Conservation (phyloP, 2,888 invertebrate genomes). For the Oxytorus armatus region DNA sequence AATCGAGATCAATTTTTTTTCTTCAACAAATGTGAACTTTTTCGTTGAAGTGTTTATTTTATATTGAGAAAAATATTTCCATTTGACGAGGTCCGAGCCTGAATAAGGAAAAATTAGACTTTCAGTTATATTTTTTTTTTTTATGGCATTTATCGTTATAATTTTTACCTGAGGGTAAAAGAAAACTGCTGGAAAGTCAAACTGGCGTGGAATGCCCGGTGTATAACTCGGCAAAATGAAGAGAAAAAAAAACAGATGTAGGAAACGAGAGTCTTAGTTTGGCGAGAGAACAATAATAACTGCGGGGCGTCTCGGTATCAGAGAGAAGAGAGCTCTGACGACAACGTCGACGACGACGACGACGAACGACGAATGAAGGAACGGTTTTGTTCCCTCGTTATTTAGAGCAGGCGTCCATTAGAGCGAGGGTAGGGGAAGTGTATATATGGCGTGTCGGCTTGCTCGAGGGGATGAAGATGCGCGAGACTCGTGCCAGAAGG, state of each 20-base stretch:
- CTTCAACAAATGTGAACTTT: no score
- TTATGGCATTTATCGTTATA: no score
- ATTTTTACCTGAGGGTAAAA: no score
- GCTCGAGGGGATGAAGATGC: conserved; percentile 54
- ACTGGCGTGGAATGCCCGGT: no score
- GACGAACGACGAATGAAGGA: conserved; percentile 65
- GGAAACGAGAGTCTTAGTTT: conserved; percentile 24
- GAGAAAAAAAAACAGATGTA: conserved; percentile 18
- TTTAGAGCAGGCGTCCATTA: conserved; percentile 78
- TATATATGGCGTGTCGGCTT: conserved; percentile 56
- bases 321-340: conserved; percentile 18
- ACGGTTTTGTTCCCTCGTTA: conserved; percentile 79
- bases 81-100: no score
- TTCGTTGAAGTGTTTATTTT: no score
- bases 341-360: conserved; percentile 12
- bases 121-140: no score
- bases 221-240: no score
- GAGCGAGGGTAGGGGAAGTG: conserved; percentile 28
- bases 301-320: conserved; percentile 9
- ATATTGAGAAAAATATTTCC: no score
- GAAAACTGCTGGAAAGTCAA: no score
- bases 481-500: conserved; percentile 70
- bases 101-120: no score
- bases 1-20: no score
- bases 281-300: conserved; percentile 48